Evolutionary conservation across 64 coral and sea anemone genomes (phyloP).

Genomic region (Astreopora myriophthalma): DNA sequence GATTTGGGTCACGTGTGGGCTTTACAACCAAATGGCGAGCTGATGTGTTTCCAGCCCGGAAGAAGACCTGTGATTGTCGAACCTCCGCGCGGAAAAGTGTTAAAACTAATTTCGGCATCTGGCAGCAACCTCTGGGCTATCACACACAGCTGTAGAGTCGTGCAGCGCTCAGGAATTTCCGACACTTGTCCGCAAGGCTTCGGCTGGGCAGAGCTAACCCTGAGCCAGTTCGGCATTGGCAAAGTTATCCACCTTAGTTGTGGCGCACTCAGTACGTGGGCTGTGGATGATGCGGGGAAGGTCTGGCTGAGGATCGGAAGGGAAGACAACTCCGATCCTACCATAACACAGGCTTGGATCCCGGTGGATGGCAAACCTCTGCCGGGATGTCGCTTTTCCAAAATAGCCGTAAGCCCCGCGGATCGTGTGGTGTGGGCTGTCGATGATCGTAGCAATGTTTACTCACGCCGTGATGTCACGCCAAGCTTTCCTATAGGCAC

Average conservation of each 20-base stretch:
- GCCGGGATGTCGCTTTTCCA: constrained; percentile 65
- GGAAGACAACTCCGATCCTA: constrained; percentile 52
- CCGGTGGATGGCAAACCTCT: constrained; percentile 68
- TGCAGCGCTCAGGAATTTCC: constrained; percentile 81
- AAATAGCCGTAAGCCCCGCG: constrained; percentile 79
- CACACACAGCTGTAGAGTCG: constrained; percentile 78
- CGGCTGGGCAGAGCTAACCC: constrained; percentile 59
- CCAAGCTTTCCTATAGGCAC: constrained; percentile 81
- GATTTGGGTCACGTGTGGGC: constrained; percentile 83
- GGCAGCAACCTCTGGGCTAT: constrained; percentile 74
- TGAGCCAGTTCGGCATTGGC: constrained; percentile 62
- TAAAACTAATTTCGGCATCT: constrained; percentile 81
- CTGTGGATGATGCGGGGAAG: constrained; percentile 78
- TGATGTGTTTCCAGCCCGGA: constrained; percentile 82
- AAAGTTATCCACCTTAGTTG: constrained; percentile 87
- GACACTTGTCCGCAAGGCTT: constrained; percentile 84
- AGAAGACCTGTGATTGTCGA: constrained; percentile 56
- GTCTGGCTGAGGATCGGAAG: constrained; percentile 90
- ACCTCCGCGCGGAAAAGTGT: constrained; percentile 57
- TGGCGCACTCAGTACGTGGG: constrained; percentile 92
- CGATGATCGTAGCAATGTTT: constrained; percentile 85
- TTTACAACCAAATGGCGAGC: constrained; percentile 88
- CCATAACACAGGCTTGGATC: constrained; percentile 81
- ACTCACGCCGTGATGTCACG: constrained; percentile 77
- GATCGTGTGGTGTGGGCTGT: constrained; percentile 92